Conservation (phyloP, 2,888 invertebrate species). For the Smittia sp. region DNA sequence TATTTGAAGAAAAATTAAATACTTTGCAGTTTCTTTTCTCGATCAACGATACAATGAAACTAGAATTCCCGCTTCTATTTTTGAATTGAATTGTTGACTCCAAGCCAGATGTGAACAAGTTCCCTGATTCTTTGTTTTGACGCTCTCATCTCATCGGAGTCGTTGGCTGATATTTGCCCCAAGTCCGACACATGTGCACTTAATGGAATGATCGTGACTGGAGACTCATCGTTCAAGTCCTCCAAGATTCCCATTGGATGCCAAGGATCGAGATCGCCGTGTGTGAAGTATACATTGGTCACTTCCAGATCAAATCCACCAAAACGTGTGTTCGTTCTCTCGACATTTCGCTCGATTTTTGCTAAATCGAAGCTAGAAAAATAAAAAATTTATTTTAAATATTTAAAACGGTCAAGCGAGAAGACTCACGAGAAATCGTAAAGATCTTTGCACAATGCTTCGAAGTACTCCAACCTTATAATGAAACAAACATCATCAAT, state of each 20-base stretch:
- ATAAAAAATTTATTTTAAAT: not conserved
- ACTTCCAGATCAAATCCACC: constrained; percentile 55
- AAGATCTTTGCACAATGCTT: constrained; percentile 47
- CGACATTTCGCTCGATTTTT: not conserved
- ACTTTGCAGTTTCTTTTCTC: not conserved
- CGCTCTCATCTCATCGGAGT: constrained; percentile 48
- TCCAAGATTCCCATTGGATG: constrained; percentile 55
- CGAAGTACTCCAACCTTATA: constrained; percentile 46
- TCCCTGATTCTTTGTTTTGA: constrained; percentile 47
- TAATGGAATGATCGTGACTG: constrained; percentile 47
- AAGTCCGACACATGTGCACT: constrained; percentile 51
- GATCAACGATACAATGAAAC: not conserved
- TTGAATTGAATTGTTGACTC: not conserved
- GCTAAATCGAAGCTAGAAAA: constrained; percentile 1
- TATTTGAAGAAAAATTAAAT: not conserved
- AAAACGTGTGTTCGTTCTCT: constrained; percentile 54
- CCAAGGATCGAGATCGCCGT: constrained; percentile 61
- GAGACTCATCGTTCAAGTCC: constrained; percentile 44
- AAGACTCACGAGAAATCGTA: constrained; percentile 44
- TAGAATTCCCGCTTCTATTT: not conserved
- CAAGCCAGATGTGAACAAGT: constrained; percentile 48
- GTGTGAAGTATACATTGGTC: constrained; percentile 56
- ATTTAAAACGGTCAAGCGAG: not conserved
- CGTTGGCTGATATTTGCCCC: constrained; percentile 46
- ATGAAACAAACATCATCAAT: constrained; percentile 46